Evolutionary conservation across 2,888 invertebrate genomes (phyloP), one percentile per base, ranked within the genome.

Genomic region (Peribatodes rhomboidaria): DNA sequence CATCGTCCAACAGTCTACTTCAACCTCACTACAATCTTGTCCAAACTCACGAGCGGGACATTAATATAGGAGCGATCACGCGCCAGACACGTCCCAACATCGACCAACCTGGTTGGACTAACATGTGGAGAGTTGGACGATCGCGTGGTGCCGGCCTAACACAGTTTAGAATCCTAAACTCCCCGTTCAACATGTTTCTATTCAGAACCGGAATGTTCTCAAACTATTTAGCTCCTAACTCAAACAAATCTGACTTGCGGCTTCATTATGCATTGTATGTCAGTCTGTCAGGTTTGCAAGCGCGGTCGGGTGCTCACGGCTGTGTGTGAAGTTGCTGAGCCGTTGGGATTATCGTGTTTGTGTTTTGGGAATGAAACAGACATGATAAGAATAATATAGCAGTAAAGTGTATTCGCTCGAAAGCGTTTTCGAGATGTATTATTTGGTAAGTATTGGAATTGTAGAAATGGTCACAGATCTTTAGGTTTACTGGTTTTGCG

Each of bases 191-290:
- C 22, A 20, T 46, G 22, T 46, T 44, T 20, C 44, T 18, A 13
- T 10, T 9, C 18, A 11, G 18, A 55, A n/a, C n/a, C n/a, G n/a
- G n/a, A n/a, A n/a, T n/a, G n/a, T n/a, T n/a, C n/a, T n/a, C n/a
- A n/a, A 22, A 47, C 13, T 39, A 14, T 44, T 41, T 20, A 57
- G 46, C 52, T 52, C 9, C 22, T 9, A 61, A 35, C 46, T 41
- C 41, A 53, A 64, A 64, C 72, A 69, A 61, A 61, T 49, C 63
- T 37, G 71, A 58, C 61, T 61, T 35, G 20, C 50, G 18, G 41
- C 41, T 72, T 62, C 69, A 69, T 72, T 69, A 72, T 72, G 66
- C 70, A 72, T 61, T 41, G 62, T 66, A 60, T 61, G 65, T 54
- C 68, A 58, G 70, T 65, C 72, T 65, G 69, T 67, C 68, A 52